phyloP scores from a whole-genome alignment of 2,797 vertebrate species.

The Acanthurus lineatus region DNA sequence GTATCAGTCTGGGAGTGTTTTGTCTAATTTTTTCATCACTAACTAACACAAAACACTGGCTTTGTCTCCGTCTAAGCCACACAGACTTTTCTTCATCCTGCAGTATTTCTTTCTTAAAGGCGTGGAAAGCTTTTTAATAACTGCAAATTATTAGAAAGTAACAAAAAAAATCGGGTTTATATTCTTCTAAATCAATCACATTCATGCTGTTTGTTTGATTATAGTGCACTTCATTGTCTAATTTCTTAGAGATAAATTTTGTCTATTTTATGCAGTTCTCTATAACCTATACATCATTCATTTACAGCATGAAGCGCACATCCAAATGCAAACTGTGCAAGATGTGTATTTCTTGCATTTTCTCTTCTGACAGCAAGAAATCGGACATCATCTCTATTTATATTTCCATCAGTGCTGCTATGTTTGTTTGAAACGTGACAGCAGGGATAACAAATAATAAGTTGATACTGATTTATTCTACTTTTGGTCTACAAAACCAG shows the following conservation, averaged over 20 bases:
- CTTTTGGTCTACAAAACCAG: conserved; percentile 42
- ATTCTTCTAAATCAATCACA: conserved; percentile 39
- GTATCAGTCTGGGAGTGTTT: background rate
- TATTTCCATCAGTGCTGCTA: conserved; percentile 14
- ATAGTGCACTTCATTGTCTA: conserved; percentile 34
- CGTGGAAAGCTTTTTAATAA: conserved; percentile 42
- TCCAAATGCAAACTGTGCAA: conserved; percentile 13
- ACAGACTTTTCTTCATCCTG: conserved; percentile 28
- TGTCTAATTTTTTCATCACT: conserved; percentile 22
- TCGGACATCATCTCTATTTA: conserved; percentile 28
- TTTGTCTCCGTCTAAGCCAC: conserved; percentile 23
- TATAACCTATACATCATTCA: conserved; percentile 19
- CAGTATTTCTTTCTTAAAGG: conserved; percentile 34
- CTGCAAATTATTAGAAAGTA: conserved; percentile 53
- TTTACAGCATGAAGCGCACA: conserved; percentile 10
- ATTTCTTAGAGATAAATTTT: conserved; percentile 44
- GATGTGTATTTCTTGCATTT: conserved; percentile 27
- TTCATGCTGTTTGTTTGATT: conserved; percentile 13
- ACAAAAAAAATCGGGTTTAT: conserved; percentile 22
- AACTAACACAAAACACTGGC: conserved; percentile 5
- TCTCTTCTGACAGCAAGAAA: conserved; percentile 31
- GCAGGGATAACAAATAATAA: conserved; percentile 51
- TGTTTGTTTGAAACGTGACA: conserved; percentile 48
- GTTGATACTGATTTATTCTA: conserved; percentile 51
- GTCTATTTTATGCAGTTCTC: conserved; percentile 14